Conservation (phyloP, 2,797 vertebrate genomes). For the Paguma larvata region DNA sequence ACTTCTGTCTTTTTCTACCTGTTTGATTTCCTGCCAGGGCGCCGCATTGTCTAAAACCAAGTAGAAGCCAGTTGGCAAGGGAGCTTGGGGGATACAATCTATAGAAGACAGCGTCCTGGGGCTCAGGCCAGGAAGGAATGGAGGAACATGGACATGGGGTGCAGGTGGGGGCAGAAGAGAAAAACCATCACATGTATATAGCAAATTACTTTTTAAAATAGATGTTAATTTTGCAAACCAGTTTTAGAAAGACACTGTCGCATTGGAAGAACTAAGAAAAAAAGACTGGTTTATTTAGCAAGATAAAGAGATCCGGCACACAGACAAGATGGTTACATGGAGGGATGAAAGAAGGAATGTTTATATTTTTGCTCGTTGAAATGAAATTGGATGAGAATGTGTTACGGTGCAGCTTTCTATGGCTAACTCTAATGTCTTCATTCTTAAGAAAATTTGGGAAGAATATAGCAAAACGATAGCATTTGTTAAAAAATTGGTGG, state of each 20-base stretch:
- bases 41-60: not conserved
- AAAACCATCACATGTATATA: not conserved
- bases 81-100: not conserved
- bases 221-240: not conserved
- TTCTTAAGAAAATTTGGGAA: not conserved
- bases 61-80: not conserved
- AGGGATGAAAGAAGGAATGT: not conserved
- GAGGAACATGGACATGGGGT: not conserved
- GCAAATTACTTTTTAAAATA: not conserved
- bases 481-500: conserved; percentile 10
- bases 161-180: not conserved
- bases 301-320: not conserved
- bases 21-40: not conserved
- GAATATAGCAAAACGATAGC: not conserved
- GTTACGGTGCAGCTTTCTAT: not conserved
- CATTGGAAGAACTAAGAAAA: not conserved
- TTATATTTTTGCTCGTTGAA: not conserved
- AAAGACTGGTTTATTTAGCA: not conserved
- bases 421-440: not conserved
- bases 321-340: not conserved
- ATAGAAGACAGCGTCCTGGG: not conserved
- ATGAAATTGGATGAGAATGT: not conserved
- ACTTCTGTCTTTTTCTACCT: not conserved
- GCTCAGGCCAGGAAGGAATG: not conserved
- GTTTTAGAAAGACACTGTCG: not conserved